A percentile compares a stretch with the other conserved stretches of the same genome.
phyloP scores from a whole-genome alignment of 2,113 vertebrate species.

The Progne subis region DNA sequence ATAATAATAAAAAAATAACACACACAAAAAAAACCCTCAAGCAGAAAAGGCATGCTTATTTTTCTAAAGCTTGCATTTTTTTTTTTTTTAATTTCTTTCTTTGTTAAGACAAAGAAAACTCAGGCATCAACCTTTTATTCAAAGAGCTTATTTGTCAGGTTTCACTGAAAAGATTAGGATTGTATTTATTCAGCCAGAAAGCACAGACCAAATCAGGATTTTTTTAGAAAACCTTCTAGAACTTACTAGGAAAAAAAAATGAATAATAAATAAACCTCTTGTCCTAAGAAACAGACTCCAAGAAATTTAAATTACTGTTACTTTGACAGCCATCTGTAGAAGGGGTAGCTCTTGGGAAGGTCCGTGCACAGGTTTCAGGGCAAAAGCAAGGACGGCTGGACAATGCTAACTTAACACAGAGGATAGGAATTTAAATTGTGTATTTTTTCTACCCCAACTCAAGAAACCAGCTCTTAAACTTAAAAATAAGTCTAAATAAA shows the following conservation, averaged over 20 bases:
- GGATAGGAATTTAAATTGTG: background rate
- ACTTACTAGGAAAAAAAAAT: background rate
- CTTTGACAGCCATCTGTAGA: background rate
- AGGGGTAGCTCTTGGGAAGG: background rate
- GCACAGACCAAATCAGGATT: background rate
- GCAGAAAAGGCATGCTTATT: background rate
- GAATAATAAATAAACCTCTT: background rate
- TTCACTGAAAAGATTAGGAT: background rate
- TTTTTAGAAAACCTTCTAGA: background rate
- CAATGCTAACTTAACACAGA: background rate
- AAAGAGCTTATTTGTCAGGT: background rate
- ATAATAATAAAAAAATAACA: background rate
- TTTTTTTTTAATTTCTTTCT: background rate
- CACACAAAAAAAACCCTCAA: background rate
- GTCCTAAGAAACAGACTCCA: background rate
- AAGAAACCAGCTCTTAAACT: background rate
- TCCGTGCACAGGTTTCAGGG: background rate
- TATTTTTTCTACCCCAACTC: background rate
- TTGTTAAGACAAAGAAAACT: background rate
- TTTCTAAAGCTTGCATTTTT: background rate
- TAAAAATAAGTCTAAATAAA: background rate
- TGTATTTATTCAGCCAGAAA: background rate
- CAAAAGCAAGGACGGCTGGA: background rate
- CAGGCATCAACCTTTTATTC: background rate
- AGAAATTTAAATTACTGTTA: background rate